These are phyloP conservation scores for Grammomys surdaster DNA, from an alignment of 2,113 vertebrate genomes.

Conservation along the genomic window DNA sequence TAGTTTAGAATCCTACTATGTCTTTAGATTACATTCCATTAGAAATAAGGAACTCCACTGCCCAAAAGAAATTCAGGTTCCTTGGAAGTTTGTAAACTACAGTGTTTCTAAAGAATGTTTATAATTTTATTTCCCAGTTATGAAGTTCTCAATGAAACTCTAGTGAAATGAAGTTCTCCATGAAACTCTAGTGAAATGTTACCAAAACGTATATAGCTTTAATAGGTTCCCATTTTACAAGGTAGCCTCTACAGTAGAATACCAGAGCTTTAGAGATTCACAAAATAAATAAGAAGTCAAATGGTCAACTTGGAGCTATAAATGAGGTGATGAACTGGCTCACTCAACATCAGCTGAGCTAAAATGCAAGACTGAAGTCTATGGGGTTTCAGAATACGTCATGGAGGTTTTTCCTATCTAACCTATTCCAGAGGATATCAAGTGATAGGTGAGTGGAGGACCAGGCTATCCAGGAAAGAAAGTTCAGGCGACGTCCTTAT, in stretches of 20 bases:
- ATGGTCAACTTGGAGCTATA: neutral
- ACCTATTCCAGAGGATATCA: neutral
- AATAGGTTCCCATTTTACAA: neutral
- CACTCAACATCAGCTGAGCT: neutral
- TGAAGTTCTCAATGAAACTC: neutral
- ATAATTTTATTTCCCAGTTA: neutral
- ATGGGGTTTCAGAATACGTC: neutral
- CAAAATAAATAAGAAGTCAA: neutral
- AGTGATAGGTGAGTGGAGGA: no score
- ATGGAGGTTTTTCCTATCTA: neutral
- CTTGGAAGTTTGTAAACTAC: neutral
- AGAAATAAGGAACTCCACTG: neutral
- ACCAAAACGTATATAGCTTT: neutral
- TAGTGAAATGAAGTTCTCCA: neutral
- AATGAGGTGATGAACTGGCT: neutral
- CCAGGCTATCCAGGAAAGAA: neutral
- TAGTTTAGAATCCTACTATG: neutral
- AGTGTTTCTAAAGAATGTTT: constrained; percentile 21
- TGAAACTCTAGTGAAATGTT: neutral
- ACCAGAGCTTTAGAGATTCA: neutral
- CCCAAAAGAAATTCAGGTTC: neutral
- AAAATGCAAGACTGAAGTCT: neutral
- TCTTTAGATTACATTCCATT: neutral
- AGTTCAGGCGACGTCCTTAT: neutral
- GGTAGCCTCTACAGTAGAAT: neutral